These are phyloP conservation scores for Lepilemur ruficaudatus DNA, from an alignment of 2,797 vertebrate genomes.

Conservation along the genomic window DNA sequence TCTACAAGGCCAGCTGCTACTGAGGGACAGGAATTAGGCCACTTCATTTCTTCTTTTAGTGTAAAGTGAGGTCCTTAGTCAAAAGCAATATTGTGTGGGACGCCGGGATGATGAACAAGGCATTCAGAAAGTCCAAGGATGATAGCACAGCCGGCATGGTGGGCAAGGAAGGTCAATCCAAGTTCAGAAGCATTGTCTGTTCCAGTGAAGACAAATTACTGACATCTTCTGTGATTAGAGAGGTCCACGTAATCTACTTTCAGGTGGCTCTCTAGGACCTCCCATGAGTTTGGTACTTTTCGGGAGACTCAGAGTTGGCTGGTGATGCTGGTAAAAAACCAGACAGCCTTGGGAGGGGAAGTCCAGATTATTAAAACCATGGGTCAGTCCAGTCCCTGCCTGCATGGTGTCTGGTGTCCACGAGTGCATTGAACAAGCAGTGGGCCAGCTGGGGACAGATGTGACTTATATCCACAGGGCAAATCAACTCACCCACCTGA, in stretches of 20 bases:
- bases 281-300: background rate
- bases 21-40: background rate
- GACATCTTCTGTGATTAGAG: background rate
- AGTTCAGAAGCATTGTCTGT: background rate
- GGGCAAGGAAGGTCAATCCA: background rate
- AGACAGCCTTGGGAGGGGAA: background rate
- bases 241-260: background rate
- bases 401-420: background rate
- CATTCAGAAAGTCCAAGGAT: background rate
- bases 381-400: background rate
- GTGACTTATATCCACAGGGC: background rate
- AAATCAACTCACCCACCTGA: background rate
- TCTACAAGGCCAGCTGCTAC: background rate
- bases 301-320: background rate
- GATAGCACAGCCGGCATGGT: rapidly evolving
- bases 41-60: background rate
- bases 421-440: background rate
- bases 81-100: background rate
- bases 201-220: background rate
- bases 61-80: background rate
- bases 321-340: background rate
- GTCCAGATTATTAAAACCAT: background rate
- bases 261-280: background rate
- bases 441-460: background rate
- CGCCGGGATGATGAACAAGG: background rate